Conservation (phyloP, 2,888 invertebrate species). For the Meta bourneti region DNA sequence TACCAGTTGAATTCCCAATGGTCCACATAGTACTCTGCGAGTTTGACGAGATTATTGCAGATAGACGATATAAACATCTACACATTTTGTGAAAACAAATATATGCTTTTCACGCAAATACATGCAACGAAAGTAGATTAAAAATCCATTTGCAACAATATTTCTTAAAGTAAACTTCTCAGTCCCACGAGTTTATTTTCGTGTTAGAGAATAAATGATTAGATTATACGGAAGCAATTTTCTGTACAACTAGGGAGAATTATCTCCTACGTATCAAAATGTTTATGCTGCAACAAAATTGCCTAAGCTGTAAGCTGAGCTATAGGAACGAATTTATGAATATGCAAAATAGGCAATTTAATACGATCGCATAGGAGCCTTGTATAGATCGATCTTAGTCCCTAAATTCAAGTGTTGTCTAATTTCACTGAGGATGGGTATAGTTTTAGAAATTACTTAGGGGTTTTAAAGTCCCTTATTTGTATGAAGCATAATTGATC, state of each 20-base stretch:
- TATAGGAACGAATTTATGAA: not conserved
- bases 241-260: not conserved
- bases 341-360: not conserved
- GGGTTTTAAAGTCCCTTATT: not conserved
- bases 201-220: not conserved
- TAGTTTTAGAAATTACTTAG: not conserved
- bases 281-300: not conserved
- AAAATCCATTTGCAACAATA: not conserved
- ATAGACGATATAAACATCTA: too few relatives aligned
- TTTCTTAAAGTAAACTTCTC: not conserved
- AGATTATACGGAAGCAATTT: not conserved
- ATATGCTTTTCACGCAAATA: not conserved
- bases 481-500: too few relatives aligned
- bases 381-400: not conserved
- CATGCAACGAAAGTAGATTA: not conserved
- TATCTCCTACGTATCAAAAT: not conserved
- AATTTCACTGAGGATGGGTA: not conserved
- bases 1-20: too few relatives aligned
- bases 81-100: too few relatives aligned
- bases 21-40: too few relatives aligned
- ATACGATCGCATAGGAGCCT: not conserved
- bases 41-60: too few relatives aligned
- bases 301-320: not conserved
- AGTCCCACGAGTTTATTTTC: not conserved
- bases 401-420: not conserved